These are phyloP conservation scores for Rousettus leschenaultii DNA, from an alignment of 2,113 vertebrate species.

Conservation along the genomic window DNA sequence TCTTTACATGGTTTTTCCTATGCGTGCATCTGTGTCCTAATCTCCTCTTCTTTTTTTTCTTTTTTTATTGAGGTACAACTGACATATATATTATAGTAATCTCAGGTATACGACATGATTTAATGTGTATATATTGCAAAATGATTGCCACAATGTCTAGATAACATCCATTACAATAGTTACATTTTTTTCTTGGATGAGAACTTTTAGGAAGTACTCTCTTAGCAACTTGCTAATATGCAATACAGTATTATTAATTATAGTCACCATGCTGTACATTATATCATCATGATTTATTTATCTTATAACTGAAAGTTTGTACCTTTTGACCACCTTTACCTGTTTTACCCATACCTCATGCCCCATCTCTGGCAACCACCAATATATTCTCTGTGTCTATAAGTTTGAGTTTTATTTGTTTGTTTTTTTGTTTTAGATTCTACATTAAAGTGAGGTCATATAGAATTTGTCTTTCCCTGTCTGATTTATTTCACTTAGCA, in stretches of 20 bases:
- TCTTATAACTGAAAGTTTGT: background rate
- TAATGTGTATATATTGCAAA: background rate
- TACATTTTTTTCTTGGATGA: background rate
- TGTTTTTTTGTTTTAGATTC: background rate
- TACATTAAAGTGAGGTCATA: background rate
- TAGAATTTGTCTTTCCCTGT: background rate
- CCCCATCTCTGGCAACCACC: background rate
- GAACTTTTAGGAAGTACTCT: background rate
- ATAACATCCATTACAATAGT: background rate
- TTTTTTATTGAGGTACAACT: background rate
- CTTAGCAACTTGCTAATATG: background rate
- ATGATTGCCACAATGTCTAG: background rate
- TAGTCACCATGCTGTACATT: background rate
- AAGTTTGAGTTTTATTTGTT: background rate
- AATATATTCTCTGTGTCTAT: background rate
- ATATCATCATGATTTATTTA: background rate
- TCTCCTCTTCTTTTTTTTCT: background rate
- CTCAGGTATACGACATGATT: background rate
- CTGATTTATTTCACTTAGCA: background rate
- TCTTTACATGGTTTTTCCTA: background rate
- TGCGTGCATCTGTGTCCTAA: background rate
- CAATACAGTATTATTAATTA: too few relatives aligned
- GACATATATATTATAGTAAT: background rate
- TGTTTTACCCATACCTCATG: background rate
- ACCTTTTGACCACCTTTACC: background rate